Base-by-base conservation (phyloP, 1,140 invertebrate species). In the Apocrypta bakeri region DNA sequence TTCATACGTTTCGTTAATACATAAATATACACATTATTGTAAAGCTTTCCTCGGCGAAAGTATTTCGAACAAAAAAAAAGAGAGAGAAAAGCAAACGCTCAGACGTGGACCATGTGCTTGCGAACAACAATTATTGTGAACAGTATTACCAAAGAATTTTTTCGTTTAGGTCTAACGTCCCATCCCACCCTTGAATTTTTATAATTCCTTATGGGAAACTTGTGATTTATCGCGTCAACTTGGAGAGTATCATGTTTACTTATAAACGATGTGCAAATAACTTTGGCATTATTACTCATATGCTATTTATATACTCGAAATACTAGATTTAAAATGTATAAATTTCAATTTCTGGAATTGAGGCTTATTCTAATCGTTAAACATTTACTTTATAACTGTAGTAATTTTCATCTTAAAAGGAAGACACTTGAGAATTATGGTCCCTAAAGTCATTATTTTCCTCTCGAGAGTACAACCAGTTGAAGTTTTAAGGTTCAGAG, bases 71-170 rank as follows among this genome's bases (percentile, higher is more conserved):
- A 81, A 71, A n/a, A 76, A 61, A 61, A 74, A 8, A 64, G 33
- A 33, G 27, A 69, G 31, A 75, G 56, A 75, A 31, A 37, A 37
- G 73, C 66, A 29, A 72, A 78, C 74, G 75, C 61, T 83, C 69
- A 74, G 27, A 83, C 82, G 76, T 83, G 76, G 82, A 83, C 82
- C 25, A 40, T 24, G 63, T 68, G 14, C 12, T 42, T 56, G 27
- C 9, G 64, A 75, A 61, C 29, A 75, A 69, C 56, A 21, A 71
- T 76, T 82, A 56, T 66, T 76, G 37, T 56, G 42, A 82, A 82
- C 33, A 82, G 74, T 82, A 82, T 82, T 82, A 82, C 81, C 81
- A 82, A 82, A 82, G 81, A 82, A 61, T 69, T 75, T 63, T 74
- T 21, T 42, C 40, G 33, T 81, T 64, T 11, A 31, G 24, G n/a